phyloP scores from a whole-genome alignment of 2,113 vertebrate genomes.

The Anolis sagrei region DNA sequence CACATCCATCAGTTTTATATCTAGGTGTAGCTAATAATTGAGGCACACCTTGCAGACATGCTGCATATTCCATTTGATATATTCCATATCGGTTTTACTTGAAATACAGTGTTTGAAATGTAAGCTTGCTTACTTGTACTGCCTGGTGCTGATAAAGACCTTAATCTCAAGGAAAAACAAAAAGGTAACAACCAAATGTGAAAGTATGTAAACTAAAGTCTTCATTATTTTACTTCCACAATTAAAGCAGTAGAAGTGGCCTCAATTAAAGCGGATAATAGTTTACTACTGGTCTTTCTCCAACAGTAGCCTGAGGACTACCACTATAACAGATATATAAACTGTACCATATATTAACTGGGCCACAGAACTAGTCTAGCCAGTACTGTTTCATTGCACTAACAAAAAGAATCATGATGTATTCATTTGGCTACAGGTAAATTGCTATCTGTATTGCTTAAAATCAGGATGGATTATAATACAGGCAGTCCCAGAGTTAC shows the following conservation, averaged over 20 bases:
- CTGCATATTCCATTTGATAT: constrained; percentile 28
- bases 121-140: background rate
- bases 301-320: too few relatives aligned
- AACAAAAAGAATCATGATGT: too few relatives aligned
- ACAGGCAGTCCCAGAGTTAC: too few relatives aligned
- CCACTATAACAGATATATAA: too few relatives aligned
- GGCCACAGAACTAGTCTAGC: too few relatives aligned
- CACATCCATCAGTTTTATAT: constrained; percentile 37
- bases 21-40: constrained; percentile 11
- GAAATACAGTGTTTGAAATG: background rate
- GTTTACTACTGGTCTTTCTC: too few relatives aligned
- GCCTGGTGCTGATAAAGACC: constrained; percentile 1
- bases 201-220: background rate
- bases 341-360: too few relatives aligned
- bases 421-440: too few relatives aligned
- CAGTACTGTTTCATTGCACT: too few relatives aligned
- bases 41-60: constrained; percentile 1
- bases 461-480: too few relatives aligned
- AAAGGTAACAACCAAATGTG: background rate
- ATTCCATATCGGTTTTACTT: constrained; percentile 15
- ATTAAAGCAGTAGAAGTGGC: background rate
- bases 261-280: background rate
- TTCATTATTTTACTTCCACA: constrained; percentile 3
- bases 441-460: too few relatives aligned
- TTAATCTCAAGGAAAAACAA: background rate